A percentile compares a stretch with the other conserved stretches of the same genome.
phyloP scores from a whole-genome alignment of 2,888 invertebrate genomes.

The Anodontia alba region DNA sequence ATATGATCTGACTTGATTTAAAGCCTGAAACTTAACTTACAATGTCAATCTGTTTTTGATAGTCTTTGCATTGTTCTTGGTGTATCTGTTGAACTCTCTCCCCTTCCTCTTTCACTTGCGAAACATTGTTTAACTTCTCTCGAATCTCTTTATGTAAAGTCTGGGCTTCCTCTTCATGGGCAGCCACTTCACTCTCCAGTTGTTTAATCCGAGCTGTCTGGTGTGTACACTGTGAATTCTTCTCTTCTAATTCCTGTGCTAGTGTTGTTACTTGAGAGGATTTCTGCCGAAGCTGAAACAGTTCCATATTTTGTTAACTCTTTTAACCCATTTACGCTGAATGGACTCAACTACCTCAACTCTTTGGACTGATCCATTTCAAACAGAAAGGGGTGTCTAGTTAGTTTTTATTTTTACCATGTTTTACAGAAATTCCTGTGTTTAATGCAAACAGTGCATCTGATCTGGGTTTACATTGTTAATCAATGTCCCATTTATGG shows the following conservation, averaged over 20 bases:
- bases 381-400: too few species aligned
- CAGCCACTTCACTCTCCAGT: constrained; percentile 69
- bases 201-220: constrained; percentile 69
- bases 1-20: too few species aligned
- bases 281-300: constrained; percentile 76
- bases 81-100: constrained; percentile 71
- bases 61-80: constrained; percentile 75
- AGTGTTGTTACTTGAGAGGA: constrained; percentile 67
- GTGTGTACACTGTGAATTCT: constrained; percentile 69
- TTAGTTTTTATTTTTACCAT: too few species aligned
- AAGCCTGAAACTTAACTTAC: constrained; percentile 72
- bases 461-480: too few species aligned
- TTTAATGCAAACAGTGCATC: too few species aligned
- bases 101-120: constrained; percentile 44
- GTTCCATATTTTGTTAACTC: too few species aligned
- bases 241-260: constrained; percentile 76
- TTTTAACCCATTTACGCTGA: too few species aligned
- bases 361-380: too few species aligned
- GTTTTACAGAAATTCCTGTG: too few species aligned
- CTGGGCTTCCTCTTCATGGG: constrained; percentile 61
- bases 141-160: constrained; percentile 65
- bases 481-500: too few species aligned
- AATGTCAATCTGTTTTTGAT: constrained; percentile 77
- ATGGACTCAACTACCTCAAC: too few species aligned
- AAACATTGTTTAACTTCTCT: constrained; percentile 52